phyloP scores from a whole-genome alignment of 2,888 invertebrate genomes.

The Sylvicola fuscatus region DNA sequence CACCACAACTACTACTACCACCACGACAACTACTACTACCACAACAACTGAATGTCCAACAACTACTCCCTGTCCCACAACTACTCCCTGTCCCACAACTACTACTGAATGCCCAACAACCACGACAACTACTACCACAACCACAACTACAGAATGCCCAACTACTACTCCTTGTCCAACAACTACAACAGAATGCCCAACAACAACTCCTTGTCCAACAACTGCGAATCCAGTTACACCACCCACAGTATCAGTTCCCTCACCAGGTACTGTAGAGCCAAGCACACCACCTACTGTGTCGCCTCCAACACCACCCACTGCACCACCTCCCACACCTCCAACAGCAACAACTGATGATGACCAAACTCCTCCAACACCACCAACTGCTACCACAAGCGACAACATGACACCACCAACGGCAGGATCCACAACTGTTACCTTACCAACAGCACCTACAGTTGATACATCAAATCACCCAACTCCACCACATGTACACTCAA shows the following conservation, averaged over 20 bases:
- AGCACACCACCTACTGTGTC: conserved; percentile 1
- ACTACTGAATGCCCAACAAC: not conserved
- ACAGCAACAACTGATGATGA: not conserved
- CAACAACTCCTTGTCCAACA: not conserved
- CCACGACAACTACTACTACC: not conserved
- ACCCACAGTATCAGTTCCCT: not conserved
- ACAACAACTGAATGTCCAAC: not conserved
- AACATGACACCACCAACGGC: not conserved
- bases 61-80: conserved; percentile 4
- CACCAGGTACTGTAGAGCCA: not conserved
- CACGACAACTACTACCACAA: too few species aligned
- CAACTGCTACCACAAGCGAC: not conserved
- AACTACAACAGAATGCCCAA: not conserved
- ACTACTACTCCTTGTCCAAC: conserved; percentile 1
- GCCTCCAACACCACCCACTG: not conserved
- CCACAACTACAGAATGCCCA: conserved; percentile 1
- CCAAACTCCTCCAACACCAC: conserved; percentile 1
- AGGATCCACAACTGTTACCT: not conserved
- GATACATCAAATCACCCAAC: not conserved
- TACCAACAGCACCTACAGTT: not conserved
- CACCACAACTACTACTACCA: not conserved
- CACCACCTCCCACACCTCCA: conserved; percentile 1
- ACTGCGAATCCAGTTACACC: not conserved
- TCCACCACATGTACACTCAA: not conserved
- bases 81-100: not conserved